Base-by-base conservation (phyloP, 1,140 invertebrate species). In the Calliphora vicina region DNA sequence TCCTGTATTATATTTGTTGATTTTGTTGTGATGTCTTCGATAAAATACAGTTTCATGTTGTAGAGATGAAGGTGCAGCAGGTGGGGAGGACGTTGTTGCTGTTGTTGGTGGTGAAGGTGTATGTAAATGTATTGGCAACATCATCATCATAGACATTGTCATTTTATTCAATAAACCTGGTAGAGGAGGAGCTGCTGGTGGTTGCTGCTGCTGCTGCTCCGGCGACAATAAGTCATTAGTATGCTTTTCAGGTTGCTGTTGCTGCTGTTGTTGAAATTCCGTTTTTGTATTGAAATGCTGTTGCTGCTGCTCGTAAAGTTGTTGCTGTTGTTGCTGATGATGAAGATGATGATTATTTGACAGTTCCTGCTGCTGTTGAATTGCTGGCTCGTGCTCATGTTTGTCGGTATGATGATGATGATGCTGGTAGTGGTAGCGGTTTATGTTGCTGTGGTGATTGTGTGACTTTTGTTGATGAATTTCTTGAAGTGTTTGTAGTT, bases 21-120 rank as follows among this genome's bases (percentile, higher is more conserved):
- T 57, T 57, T n/a, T 17, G n/a, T 57, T 67, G 61, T 67, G 61
- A 67, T 67, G 61, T 67, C 61, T 20, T 67, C 61, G n/a, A 67
- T 67, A 67, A 1, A 23, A 23, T 67, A 67, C 61, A 67, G 61
- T 12, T 61, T 61, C 13, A 17, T 61, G 50, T 61, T 61, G 13
- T 61, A n/a, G n/a, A n/a, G n/a, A n/a, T n/a, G n/a, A 57, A 57
- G n/a, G 17, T 5, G 15, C 5, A 57, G 50, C 12, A 15, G 17
- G 61, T 25, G 20, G n/a, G n/a, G n/a, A n/a, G n/a, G n/a, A n/a
- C n/a, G n/a, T n/a, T 23, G n/a, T 20, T 67, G 61, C 8, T 9
- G 20, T 20, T 67, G 23, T 23, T 25, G 10, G n/a, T 25, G 8
- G 61, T 23, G 20, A 25, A 20, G 61, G 61, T 67, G 61, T 20